Percentiles rank a stretch among this genome's conserved stretches.
These are phyloP conservation scores for Nomada ferruginata DNA, from an alignment of 2,888 invertebrate genomes.

Conservation along the genomic window DNA sequence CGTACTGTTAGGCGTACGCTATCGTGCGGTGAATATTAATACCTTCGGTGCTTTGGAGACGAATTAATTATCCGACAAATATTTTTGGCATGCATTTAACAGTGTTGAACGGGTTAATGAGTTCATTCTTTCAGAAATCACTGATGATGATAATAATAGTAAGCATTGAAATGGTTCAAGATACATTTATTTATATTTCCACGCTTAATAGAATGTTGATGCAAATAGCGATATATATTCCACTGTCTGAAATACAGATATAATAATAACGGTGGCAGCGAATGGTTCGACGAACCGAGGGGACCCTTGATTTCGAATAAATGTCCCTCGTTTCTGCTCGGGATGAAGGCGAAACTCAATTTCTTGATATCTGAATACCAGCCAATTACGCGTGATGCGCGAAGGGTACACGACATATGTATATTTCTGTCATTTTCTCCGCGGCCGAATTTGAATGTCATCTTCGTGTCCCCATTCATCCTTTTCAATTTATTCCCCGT, in stretches of 20 bases:
- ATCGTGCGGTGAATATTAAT: too few species aligned
- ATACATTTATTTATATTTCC: not conserved
- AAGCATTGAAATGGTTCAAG: too few species aligned
- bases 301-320: slow-evolving; percentile 48
- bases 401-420: slow-evolving; percentile 72
- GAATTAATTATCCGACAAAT: too few species aligned
- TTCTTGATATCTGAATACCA: slow-evolving; percentile 80
- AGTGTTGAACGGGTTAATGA: too few species aligned
- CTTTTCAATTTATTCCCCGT: slow-evolving; percentile 80
- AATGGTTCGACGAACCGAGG: slow-evolving; percentile 24
- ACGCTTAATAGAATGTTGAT: not conserved
- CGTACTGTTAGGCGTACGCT: too few species aligned
- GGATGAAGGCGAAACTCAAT: slow-evolving; percentile 78
- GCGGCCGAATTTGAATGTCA: slow-evolving; percentile 81
- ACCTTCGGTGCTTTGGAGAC: too few species aligned
- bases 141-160: too few species aligned
- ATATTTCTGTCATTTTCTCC: slow-evolving; percentile 81
- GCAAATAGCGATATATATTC: not conserved
- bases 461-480: slow-evolving; percentile 72
- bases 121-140: too few species aligned
- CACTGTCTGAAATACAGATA: not conserved
- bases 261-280: slow-evolving; percentile 33
- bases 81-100: too few species aligned
- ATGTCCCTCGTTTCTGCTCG: slow-evolving; percentile 56
- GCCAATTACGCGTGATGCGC: slow-evolving; percentile 79